Base-by-base conservation (phyloP, 2,888 invertebrate species). In the Caradrina kadenii region DNA sequence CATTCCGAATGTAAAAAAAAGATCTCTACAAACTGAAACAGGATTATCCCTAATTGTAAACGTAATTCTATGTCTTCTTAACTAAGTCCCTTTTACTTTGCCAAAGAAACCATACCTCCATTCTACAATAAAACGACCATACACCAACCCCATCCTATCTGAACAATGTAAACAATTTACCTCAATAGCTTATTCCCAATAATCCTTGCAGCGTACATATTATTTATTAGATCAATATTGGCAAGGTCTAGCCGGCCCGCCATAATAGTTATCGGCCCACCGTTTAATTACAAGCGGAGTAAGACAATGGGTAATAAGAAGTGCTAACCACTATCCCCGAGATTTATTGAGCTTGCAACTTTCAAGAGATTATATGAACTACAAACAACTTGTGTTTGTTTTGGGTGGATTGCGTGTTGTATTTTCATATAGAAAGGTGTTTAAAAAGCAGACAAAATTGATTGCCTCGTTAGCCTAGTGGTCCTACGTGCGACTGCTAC, bases 231-330 rank as follows among this genome's bases (percentile, higher is more conserved):
- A 93, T 94, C 94, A 94, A 95, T 95, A 95, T 93, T 88, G 90
- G 87, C 89, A 86, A 91, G 93, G 91, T 91, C 90, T 91, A 90
- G 89, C 91, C 89, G 85, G 80, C 59, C 72, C 53, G 86, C 90
- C 89, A 89, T 94, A 93, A 94, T 90, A 91, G 94, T 94, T 94
- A 95, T 95, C 93, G 91, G 82, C 85, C 84, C 63, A 83, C 77
- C 84, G 90, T 94, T 94, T 95, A 95, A 95, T 95, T 95, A 94
- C 95, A 90, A 87, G 85, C 88, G 89, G 90, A 87, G 91, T 87
- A 89, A 93, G 93, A 95, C 95, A 94, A 95, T 94, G 92, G 93
- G 92, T 95, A 93, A 93, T 95, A 96, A 96, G 95, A 95, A 95
- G 92, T 92, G 91, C 90, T 92, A 91, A 92, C 89, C 91, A 92